Base-by-base conservation (phyloP, 1,140 invertebrate species). In the Zophobas atratus region DNA sequence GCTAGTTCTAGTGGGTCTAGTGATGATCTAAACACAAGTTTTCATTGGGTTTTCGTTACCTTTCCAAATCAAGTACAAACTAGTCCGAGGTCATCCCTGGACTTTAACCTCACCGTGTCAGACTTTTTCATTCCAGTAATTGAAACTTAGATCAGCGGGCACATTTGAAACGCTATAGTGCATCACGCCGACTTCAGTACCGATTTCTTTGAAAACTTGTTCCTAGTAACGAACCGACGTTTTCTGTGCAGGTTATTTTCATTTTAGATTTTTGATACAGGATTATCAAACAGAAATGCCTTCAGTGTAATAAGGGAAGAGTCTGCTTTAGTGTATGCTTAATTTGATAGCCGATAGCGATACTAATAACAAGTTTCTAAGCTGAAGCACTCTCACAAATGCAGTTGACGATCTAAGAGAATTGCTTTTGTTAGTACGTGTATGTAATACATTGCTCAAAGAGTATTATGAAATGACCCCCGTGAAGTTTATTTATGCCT, bases 401-500 rank as follows among this genome's bases (percentile, higher is more conserved):
- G 57, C 57, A 63, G 57, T 36, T 63, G 36, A 36, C 36, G 20
- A 51, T 51, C 20, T n/a, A 41, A 60, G 43, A 41, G 43, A 63
- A 43, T 67, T 67, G 60, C 60, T 67, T 67, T 41, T 67, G 60
- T 67, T 63, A 63, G 60, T 67, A 63, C 57, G 36, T 63, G 57
- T 63, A 36, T 63, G 4, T 51, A 51, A 51, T 51, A 63, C 57
- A 67, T 67, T 67, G 60, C 60, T 67, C 60, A 67, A 67, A 67
- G 39, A 39, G 57, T 63, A 63, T 67, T 67, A 67, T 41, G 33
- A 33, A 67, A 43, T 67, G 60, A 67, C 60, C 60, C 60, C 49
- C 56, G 20, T 55, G 53, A 55, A 67, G 34, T 2, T 67, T 57
- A n/a, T 57, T 57, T 67, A 32, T 51, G 49, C 49, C 49, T 51